phyloP scores from a whole-genome alignment of 2,888 invertebrate genomes.

The Pharmacophagus antenor region DNA sequence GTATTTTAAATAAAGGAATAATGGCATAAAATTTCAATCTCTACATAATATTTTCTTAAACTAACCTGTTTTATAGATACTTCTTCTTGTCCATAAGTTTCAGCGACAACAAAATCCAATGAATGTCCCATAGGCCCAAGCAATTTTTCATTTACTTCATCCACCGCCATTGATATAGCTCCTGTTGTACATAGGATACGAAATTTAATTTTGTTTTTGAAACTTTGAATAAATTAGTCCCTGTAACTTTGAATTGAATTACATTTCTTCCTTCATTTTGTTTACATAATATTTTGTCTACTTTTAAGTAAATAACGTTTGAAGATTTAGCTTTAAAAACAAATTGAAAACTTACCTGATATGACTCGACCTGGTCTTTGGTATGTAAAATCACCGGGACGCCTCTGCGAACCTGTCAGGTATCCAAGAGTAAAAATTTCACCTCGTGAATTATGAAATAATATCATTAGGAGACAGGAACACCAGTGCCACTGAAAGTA shows the following conservation, averaged over 20 bases:
- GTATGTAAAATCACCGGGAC: constrained; percentile 89
- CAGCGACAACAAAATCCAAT: constrained; percentile 90
- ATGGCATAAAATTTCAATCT: background rate
- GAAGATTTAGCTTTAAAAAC: background rate
- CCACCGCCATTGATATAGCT: constrained; percentile 92
- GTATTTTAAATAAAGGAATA: background rate
- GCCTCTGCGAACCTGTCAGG: constrained; percentile 90
- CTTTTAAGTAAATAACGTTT: too few relatives aligned
- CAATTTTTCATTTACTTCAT: constrained; percentile 87
- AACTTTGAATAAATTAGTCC: background rate
- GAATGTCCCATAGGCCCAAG: constrained; percentile 85
- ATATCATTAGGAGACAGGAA: constrained; percentile 51
- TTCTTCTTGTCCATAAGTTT: constrained; percentile 94
- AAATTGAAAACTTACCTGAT: constrained; percentile 58
- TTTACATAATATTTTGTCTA: too few relatives aligned
- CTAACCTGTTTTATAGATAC: constrained; percentile 87
- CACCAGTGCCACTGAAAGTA: constrained; percentile 62
- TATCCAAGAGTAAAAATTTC: constrained; percentile 90
- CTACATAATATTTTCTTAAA: background rate
- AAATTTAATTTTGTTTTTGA: background rate
- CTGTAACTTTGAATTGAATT: background rate
- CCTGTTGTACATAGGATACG: constrained; percentile 74
- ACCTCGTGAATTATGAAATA: constrained; percentile 46
- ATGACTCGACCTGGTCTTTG: constrained; percentile 86
- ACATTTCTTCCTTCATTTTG: too few relatives aligned